These are phyloP conservation scores for Melanaphis sacchari DNA, from an alignment of 1,140 invertebrate genomes.

Conservation along the genomic window DNA sequence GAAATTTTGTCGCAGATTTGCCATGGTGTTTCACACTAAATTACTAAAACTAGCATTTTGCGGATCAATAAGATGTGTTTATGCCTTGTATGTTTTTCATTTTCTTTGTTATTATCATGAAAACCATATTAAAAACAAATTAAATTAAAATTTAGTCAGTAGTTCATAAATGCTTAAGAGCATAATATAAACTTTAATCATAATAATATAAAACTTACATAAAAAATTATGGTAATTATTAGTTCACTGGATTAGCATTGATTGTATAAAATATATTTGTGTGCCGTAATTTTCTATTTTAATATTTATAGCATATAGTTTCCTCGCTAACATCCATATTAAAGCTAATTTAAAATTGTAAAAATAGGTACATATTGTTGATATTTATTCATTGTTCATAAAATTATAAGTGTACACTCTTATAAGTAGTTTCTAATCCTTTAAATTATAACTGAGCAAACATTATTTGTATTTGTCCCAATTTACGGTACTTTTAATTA, in stretches of 20 bases:
- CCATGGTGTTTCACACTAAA: neutral
- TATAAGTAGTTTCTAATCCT: neutral
- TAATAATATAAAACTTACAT: neutral
- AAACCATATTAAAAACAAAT: neutral
- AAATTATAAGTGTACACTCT: neutral
- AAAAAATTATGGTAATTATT: neutral
- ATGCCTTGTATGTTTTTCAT: neutral
- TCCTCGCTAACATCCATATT: neutral
- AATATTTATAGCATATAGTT: neutral
- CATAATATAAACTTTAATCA: neutral
- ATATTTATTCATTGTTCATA: neutral
- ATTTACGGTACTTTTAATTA: too few species aligned
- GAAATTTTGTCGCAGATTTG: slow-evolving; percentile 40
- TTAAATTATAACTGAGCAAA: neutral
- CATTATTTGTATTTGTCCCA: too few species aligned
- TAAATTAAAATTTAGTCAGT: neutral
- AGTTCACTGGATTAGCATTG: neutral
- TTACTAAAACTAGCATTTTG: neutral
- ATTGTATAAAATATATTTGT: neutral
- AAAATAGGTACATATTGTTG: neutral
- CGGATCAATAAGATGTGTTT: neutral
- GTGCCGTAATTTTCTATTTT: neutral
- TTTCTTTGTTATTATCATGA: neutral
- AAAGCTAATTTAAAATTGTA: neutral
- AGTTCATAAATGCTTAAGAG: neutral